Evolutionary conservation across 2,888 invertebrate species (phyloP).

Genomic region (Chorisops tibialis): DNA sequence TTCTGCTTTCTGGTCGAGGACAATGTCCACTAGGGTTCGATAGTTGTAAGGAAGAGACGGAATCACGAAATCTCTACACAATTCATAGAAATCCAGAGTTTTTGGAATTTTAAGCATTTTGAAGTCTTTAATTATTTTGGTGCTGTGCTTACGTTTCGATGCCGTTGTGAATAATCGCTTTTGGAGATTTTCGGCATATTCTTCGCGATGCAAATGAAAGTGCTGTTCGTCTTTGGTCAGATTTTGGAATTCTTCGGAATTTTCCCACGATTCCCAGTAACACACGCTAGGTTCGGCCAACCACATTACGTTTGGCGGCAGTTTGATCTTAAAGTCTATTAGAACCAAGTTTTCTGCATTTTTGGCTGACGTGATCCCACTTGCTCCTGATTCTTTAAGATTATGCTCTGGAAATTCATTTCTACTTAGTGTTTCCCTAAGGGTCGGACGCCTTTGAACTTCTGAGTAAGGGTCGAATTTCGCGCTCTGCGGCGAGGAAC

Average conservation of each 20-base stretch:
- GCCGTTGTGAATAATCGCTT: neutral
- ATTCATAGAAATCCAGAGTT: neutral
- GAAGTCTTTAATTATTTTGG: constrained; percentile 5
- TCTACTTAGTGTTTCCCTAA: neutral
- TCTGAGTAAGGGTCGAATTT: too few species aligned
- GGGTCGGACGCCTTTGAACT: too few species aligned
- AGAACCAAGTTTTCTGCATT: too few species aligned
- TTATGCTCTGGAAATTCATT: neutral
- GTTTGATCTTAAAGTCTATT: neutral
- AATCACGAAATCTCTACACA: neutral
- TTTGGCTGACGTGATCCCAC: too few species aligned
- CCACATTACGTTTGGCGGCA: constrained; percentile 9
- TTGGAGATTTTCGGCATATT: neutral
- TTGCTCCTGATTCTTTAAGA: too few species aligned
- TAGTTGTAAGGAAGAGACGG: constrained; percentile 3
- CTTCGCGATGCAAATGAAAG: neutral
- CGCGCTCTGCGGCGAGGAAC: too few species aligned
- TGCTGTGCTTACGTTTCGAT: neutral
- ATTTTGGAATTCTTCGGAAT: constrained; percentile 9
- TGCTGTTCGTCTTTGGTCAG: neutral
- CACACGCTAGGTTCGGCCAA: neutral
- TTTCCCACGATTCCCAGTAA: constrained; percentile 16
- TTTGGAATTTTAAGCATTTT: constrained; percentile 6
- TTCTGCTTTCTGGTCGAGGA: neutral
- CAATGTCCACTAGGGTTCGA: neutral